Evolutionary conservation across 2,888 invertebrate genomes (phyloP), one percentile per base, ranked within the genome.

Genomic region (Mythimna ferrago): DNA sequence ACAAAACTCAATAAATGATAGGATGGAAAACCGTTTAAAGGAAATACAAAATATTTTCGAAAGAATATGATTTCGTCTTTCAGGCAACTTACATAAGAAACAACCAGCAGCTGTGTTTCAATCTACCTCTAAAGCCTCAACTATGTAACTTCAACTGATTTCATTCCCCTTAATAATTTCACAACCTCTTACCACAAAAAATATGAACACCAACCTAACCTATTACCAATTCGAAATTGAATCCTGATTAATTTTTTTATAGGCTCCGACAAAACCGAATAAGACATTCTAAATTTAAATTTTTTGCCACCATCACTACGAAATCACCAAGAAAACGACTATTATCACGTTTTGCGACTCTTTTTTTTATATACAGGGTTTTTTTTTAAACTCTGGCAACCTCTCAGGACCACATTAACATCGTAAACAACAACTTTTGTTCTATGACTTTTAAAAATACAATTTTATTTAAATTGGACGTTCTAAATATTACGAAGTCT

Each of bases 201-300:
- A 41, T 69, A 38, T 65, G 62, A 74, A 58, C 62, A 60, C 69
- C 35, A 21, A 48, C 54, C 44, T 26, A 64, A 19, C 51, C 19
- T 57, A 74, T 84, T 69, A 35, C 62, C 58, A 70, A 84, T 75
- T 66, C 75, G 56, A 54, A 68, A 51, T 61, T 35, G 51, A 78
- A 78, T 65, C 38, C 60, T 62, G 69, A 70, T 70, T 71, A 80
- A 82, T 77, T 68, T 77, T 44, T 84, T 77, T 67, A 84, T 82
- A 80, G 62, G 56, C 71, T 78, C 74, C 71, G 77, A 79, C 26
- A 70, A 61, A 56, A 16, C 57, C 64, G 57, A 66, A 48, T 2
- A 19, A 48, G 48, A 80, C 62, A 76, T 60, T 57, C 54, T 51
- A 63, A 70, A 61, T 71, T 77, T 74, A 67, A 74, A 73, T 56